Evolutionary conservation across 2,113 vertebrate species (phyloP).

Genomic region (Lonchura striata): DNA sequence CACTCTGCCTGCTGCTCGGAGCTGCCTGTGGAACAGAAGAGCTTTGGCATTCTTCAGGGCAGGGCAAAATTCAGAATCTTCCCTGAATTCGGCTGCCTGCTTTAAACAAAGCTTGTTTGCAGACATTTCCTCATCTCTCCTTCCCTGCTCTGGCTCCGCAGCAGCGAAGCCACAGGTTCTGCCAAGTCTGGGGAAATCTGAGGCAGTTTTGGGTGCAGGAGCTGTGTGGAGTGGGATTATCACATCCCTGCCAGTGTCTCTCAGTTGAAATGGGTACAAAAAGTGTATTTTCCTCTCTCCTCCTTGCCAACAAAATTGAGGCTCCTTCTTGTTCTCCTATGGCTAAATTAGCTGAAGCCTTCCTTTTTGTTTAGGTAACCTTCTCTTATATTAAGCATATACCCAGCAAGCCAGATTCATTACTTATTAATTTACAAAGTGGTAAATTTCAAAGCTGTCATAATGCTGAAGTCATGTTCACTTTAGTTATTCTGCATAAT

Average conservation of each 20-base stretch:
- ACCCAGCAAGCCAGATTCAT: slow-evolving; percentile 51
- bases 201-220: background rate
- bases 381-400: slow-evolving; percentile 22
- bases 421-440: slow-evolving; percentile 65
- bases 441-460: slow-evolving; percentile 74
- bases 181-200: background rate
- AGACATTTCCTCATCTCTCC: background rate
- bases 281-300: background rate
- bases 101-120: background rate
- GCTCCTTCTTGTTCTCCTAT: background rate
- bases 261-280: background rate
- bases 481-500: slow-evolving; percentile 77
- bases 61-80: background rate
- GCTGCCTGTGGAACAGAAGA: background rate
- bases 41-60: accelerated
- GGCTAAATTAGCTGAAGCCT: background rate
- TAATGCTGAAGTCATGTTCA: slow-evolving; percentile 70
- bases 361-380: slow-evolving; percentile 41
- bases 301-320: background rate
- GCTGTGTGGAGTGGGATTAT: background rate
- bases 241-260: background rate
- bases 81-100: background rate
- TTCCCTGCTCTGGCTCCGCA: background rate
- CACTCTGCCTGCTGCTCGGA: background rate
- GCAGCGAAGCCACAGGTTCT: background rate